These are phyloP conservation scores for Apteryx owenii DNA, from an alignment of 2,113 vertebrate genomes.

Conservation along the genomic window DNA sequence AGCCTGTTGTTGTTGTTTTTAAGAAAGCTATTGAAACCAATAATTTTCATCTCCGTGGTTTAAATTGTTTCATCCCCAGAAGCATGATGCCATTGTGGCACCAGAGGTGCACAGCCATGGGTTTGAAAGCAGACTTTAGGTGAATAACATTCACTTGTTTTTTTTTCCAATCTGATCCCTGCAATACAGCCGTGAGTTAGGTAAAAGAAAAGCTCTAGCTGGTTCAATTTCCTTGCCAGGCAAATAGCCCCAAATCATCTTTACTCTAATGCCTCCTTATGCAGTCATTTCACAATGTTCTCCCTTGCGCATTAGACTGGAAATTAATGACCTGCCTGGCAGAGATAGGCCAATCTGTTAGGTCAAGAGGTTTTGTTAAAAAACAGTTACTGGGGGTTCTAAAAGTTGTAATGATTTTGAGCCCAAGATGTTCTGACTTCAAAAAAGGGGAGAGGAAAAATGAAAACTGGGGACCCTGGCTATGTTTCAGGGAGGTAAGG, in stretches of 20 bases:
- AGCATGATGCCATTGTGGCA: neutral
- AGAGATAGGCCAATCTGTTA: neutral
- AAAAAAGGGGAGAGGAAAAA: neutral
- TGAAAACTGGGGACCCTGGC: neutral
- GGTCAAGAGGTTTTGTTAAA: neutral
- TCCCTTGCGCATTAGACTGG: conserved; percentile 13
- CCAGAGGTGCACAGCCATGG: neutral
- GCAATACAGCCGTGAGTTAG: neutral
- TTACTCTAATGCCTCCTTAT: neutral
- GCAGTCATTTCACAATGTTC: conserved; percentile 38
- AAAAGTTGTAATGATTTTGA: neutral
- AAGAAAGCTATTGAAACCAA: neutral
- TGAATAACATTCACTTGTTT: neutral
- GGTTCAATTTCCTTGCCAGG: neutral
- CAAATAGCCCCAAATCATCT: neutral
- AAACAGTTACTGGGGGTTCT: neutral
- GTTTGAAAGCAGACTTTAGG: neutral
- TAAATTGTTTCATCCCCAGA: neutral
- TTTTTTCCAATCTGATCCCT: neutral
- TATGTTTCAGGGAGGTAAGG: neutral
- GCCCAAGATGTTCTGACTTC: neutral
- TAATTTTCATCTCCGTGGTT: neutral
- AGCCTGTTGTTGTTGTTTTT: neutral
- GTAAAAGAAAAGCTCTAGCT: neutral
- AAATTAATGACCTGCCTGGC: conserved; percentile 6